Percentiles rank a stretch among this genome's conserved stretches.
Evolutionary conservation across 2,797 vertebrate genomes (phyloP).

Genomic region (Cryptoblepharus egeriae): DNA sequence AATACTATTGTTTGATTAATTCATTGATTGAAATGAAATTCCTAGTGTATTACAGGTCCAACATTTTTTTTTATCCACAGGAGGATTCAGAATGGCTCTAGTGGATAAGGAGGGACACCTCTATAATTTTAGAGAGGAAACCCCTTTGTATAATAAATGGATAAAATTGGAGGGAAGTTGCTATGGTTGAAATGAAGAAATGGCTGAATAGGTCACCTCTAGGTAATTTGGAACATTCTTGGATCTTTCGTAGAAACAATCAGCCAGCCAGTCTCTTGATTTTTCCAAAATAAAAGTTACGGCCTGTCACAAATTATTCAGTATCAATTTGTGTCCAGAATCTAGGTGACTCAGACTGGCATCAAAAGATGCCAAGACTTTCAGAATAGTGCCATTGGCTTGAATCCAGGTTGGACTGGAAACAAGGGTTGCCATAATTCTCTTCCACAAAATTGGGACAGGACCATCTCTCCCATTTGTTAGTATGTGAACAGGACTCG

Average conservation of each 20-base stretch:
- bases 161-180: not conserved
- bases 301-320: conserved; percentile 9
- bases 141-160: not conserved
- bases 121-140: not conserved
- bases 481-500: no score
- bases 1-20: no score
- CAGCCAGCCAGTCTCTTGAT: not conserved
- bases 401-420: not conserved
- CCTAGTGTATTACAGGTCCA: no score
- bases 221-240: not conserved
- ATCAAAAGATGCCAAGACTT: conserved; percentile 23
- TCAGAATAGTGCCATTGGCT: conserved; percentile 17
- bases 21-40: no score
- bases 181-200: not conserved
- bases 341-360: not conserved
- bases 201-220: not conserved
- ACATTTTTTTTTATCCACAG: no score
- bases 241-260: conserved; percentile 27
- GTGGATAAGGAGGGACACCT: no score
- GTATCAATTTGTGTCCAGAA: not conserved
- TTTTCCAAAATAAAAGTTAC: conserved; percentile 7
- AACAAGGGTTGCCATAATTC: no score
- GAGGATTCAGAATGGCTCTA: no score
- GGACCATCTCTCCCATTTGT: no score
- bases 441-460: no score